Evolutionary conservation across 2,888 invertebrate species (phyloP).

Genomic region (Rhodophaea formosa): DNA sequence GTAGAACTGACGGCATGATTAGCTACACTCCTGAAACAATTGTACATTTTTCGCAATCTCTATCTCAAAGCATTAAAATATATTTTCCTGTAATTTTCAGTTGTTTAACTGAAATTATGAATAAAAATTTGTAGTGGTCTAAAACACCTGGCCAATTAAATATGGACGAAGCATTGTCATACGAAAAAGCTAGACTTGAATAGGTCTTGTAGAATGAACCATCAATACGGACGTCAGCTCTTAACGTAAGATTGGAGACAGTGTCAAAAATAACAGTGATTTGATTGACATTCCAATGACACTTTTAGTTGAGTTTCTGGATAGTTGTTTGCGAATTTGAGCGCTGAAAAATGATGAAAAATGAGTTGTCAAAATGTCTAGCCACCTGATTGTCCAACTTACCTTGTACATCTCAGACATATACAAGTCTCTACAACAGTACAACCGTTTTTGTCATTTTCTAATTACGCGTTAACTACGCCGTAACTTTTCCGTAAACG

Average conservation of each 20-base stretch:
- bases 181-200: background rate
- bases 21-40: conserved; percentile 3
- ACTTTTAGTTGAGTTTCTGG: background rate
- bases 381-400: too few relatives aligned
- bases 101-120: background rate
- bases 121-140: background rate
- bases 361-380: background rate
- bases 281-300: background rate
- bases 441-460: too few relatives aligned
- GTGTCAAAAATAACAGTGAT: background rate
- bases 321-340: background rate
- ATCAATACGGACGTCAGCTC: background rate
- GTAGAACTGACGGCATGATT: conserved; percentile 15
- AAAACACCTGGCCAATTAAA: conserved; percentile 20
- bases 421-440: too few relatives aligned
- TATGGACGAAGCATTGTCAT: conserved; percentile 2
- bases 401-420: too few relatives aligned
- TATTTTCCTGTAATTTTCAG: background rate
- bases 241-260: conserved; percentile 8
- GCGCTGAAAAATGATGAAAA: background rate
- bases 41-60: background rate
- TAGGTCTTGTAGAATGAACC: background rate
- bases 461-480: too few relatives aligned
- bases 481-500: too few relatives aligned
- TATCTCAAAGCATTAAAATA: background rate